Base-by-base conservation (phyloP, 2,888 invertebrate species). In the Hymenopus coronatus region DNA sequence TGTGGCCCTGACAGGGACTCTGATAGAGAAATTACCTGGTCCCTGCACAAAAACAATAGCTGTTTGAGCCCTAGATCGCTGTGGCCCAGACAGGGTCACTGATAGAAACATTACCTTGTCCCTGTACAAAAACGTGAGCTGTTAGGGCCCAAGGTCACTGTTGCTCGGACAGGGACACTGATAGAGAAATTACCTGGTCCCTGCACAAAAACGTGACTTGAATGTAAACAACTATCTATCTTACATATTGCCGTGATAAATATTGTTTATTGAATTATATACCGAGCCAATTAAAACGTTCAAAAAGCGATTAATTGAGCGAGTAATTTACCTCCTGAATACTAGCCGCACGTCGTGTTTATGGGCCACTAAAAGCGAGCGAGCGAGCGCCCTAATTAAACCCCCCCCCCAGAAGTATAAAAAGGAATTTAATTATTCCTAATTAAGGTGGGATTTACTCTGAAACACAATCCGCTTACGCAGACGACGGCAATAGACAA, bases 351-450 rank as follows among this genome's bases (percentile, higher is more conserved):
- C 40, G 40, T 8, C 40, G 40, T n/a, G n/a, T n/a, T n/a, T n/a
- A n/a, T n/a, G n/a, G n/a, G 40, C 12, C 9, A 40, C 12, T 40
- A 40, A 9, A 12, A 12, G 8, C 40, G 40, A 40, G 40, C 33
- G 54, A 3, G 54, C 9, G 0, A 25, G 54, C 20, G 54, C 15
- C 20, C 54, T 70, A 70, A 70, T 70, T 70, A 70, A 70, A 70
- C 20, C 20, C 54, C 54, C 54, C 54, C 20, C 0, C 54, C 54
- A 70, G 14, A 70, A 70, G 54, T 20, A 70, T 8, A 70, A 70
- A 90, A 90, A 88, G 85, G 85, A 87, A 84, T 90, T 89, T 89
- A 90, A 89, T 90, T 90, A 89, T 90, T 90, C 88, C 90, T 88
- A 90, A 90, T 90, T 90, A 90, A 88, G 89, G 83, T 82, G 27